A percentile compares a stretch with the other conserved stretches of the same genome.
Conservation (phyloP, 2,113 vertebrate genomes). For the Alaudala cheleensis region DNA sequence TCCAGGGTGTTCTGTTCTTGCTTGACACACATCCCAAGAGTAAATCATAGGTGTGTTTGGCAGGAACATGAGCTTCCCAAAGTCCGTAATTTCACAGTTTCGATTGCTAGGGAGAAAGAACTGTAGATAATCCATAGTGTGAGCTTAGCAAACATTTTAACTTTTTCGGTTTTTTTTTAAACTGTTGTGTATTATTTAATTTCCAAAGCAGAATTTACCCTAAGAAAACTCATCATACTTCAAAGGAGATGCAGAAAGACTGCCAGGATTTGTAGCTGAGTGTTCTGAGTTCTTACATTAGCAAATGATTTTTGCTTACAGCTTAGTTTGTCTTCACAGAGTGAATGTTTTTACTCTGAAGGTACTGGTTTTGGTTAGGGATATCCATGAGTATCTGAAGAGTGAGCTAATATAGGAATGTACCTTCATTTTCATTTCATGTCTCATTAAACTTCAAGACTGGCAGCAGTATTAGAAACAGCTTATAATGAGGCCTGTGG, state of each 20-base stretch:
- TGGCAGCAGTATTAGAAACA: neutral
- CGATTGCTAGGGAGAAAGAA: neutral
- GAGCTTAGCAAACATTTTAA: neutral
- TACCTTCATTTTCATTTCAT: neutral
- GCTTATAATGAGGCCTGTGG: neutral
- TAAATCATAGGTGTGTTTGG: neutral
- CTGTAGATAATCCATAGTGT: neutral
- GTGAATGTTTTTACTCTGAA: neutral
- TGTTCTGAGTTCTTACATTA: neutral
- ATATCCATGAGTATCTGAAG: neutral
- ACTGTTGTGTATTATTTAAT: neutral
- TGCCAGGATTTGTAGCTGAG: neutral
- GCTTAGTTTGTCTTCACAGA: neutral
- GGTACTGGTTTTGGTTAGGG: neutral
- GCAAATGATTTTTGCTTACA: neutral
- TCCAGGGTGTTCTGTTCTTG: neutral
- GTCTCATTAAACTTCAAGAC: neutral
- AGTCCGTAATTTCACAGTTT: neutral
- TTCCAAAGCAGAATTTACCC: neutral
- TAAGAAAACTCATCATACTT: neutral
- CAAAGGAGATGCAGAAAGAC: neutral
- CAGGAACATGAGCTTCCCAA: neutral
- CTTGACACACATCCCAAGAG: neutral
- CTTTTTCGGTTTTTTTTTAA: neutral
- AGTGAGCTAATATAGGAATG: neutral